phyloP scores from a whole-genome alignment of 2,113 vertebrate genomes.

The Blennius ocellaris region DNA sequence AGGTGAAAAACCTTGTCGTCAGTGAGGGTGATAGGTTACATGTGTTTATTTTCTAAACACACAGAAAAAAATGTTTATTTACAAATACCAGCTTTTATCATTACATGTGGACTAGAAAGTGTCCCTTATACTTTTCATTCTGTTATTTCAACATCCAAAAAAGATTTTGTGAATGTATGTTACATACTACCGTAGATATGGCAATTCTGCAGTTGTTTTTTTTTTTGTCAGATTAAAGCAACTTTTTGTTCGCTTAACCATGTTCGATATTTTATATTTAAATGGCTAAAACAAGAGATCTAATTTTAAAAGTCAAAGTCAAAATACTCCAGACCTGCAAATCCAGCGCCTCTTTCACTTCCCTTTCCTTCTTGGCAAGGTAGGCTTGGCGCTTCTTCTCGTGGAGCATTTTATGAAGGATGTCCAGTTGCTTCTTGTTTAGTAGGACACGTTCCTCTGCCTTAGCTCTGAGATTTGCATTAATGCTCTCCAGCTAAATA shows the following conservation, averaged over 20 bases:
- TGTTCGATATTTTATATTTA: not conserved
- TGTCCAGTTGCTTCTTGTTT: slow-evolving; percentile 78
- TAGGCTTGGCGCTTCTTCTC: slow-evolving; percentile 76
- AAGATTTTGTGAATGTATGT: not conserved
- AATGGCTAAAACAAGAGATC: not conserved
- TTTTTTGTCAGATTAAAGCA: no score
- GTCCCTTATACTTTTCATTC: not conserved
- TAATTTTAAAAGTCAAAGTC: not conserved
- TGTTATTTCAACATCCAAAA: not conserved
- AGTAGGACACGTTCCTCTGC: slow-evolving; percentile 81
- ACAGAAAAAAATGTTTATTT: not conserved
- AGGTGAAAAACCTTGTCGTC: no score
- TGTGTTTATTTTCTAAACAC: not conserved
- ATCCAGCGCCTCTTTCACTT: slow-evolving; percentile 76
- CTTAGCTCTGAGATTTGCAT: slow-evolving; percentile 76
- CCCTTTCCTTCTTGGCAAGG: slow-evolving; percentile 72
- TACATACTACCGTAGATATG: no score
- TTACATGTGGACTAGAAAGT: no score
- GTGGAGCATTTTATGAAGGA: slow-evolving; percentile 64
- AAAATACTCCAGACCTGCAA: slow-evolving; percentile 80
- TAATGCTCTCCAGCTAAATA: slow-evolving; percentile 82
- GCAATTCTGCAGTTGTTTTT: not conserved
- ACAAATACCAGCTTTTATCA: not conserved
- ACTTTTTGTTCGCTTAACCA: not conserved
- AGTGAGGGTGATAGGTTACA: no score